phyloP scores from a whole-genome alignment of 1,140 invertebrate species.

The Drosophila sproati region DNA sequence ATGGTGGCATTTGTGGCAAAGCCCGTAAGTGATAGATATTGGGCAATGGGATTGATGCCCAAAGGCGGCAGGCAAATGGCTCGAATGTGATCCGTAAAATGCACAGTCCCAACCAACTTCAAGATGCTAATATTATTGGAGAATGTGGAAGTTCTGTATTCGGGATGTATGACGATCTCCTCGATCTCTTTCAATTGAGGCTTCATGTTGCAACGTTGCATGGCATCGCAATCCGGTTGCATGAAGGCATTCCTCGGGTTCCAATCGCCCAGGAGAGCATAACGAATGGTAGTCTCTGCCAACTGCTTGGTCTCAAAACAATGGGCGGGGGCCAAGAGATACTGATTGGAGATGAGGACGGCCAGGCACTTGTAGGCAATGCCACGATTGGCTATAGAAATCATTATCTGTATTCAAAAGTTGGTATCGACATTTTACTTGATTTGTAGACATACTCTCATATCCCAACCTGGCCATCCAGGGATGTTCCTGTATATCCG shows the following conservation, averaged over 20 bases:
- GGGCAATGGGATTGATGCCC: background rate
- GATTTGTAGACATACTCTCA: slow-evolving; percentile 25
- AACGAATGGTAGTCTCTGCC: background rate
- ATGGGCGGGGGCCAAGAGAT: slow-evolving; percentile 36
- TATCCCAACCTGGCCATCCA: slow-evolving; percentile 37
- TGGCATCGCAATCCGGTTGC: slow-evolving; percentile 20
- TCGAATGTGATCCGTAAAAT: background rate
- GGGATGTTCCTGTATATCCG: slow-evolving; percentile 18
- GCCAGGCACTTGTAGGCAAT: slow-evolving; percentile 45
- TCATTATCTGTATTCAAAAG: background rate
- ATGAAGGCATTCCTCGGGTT: slow-evolving; percentile 32
- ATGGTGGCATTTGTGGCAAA: slow-evolving; percentile 11
- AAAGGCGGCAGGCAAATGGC: slow-evolving; percentile 34
- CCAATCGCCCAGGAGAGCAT: slow-evolving; percentile 43
- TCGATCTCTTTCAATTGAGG: slow-evolving; percentile 22
- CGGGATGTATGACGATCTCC: slow-evolving; percentile 35
- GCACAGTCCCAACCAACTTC: background rate
- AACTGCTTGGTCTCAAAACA: slow-evolving; percentile 21
- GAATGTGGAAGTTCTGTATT: slow-evolving; percentile 4
- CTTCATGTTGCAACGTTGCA: slow-evolving; percentile 11
- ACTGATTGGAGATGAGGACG: slow-evolving; percentile 24
- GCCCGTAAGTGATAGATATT: slow-evolving; percentile 5
- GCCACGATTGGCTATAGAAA: slow-evolving; percentile 21
- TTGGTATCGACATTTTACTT: background rate
- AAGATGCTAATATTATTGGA: slow-evolving; percentile 27